A percentile compares a stretch with the other conserved stretches of the same genome.
Evolutionary conservation across 1,140 invertebrate genomes (phyloP).

Genomic region (Formica selysi): DNA sequence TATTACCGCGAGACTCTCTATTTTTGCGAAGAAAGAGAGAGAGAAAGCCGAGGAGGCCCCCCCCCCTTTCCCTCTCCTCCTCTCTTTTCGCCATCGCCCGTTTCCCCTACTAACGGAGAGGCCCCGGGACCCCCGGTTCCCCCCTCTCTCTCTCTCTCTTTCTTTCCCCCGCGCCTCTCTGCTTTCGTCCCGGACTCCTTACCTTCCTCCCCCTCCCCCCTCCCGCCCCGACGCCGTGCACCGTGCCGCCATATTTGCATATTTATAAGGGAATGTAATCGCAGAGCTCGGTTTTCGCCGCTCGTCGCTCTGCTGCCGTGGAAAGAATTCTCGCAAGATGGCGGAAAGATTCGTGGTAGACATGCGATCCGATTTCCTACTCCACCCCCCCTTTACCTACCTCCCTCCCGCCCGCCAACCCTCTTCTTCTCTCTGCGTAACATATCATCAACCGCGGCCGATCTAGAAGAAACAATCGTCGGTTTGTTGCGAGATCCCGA

Average conservation of each 20-base stretch:
- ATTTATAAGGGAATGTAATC: constrained; percentile 87
- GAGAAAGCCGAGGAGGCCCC: constrained; percentile 59
- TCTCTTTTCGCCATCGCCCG: constrained; percentile 44
- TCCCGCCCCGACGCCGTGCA: constrained; percentile 46
- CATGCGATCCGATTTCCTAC: constrained; percentile 86
- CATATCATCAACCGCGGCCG: constrained; percentile 82
- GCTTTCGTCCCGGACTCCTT: constrained; percentile 49
- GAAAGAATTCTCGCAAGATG: constrained; percentile 85
- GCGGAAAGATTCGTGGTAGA: constrained; percentile 85
- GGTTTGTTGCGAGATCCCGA: constrained; percentile 61
- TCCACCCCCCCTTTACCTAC: constrained; percentile 37
- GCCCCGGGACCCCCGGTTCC: constrained; percentile 58
- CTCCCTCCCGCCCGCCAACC: constrained; percentile 33
- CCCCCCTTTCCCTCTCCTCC: constrained; percentile 41
- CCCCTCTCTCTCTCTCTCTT: constrained; percentile 29
- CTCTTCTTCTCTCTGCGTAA: constrained; percentile 75
- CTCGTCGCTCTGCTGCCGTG: constrained; percentile 78
- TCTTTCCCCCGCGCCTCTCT: constrained; percentile 19
- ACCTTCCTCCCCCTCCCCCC: constrained; percentile 42
- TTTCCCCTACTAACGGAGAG: constrained; percentile 52
- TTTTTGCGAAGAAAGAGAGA: constrained; percentile 77
- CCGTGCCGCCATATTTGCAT: constrained; percentile 84
- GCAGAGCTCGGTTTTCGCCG: constrained; percentile 85
- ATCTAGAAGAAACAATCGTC: constrained; percentile 84
- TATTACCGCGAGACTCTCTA: constrained; percentile 84